Percentiles rank a stretch among this genome's conserved stretches.
phyloP scores from a whole-genome alignment of 2,113 vertebrate genomes.

The Mus spicilegus region DNA sequence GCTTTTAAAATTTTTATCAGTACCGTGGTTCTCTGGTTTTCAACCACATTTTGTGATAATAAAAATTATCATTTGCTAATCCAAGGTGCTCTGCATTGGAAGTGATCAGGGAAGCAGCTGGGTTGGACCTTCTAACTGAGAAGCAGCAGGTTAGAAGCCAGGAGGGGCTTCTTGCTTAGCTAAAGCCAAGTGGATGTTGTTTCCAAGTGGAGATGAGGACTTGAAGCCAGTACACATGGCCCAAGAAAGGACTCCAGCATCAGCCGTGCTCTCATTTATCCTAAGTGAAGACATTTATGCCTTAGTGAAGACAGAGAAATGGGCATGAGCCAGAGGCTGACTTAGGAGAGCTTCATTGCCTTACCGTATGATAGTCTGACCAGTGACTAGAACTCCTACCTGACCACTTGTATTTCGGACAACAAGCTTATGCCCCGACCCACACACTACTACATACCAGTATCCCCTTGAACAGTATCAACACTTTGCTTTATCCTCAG shows the following conservation, averaged over 20 bases:
- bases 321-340: conserved; percentile 54
- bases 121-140: conserved; percentile 34
- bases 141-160: conserved; percentile 64
- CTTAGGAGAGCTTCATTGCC: conserved; percentile 12
- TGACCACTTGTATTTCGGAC: not conserved
- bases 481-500: not conserved
- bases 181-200: conserved; percentile 39
- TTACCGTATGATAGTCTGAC: not conserved
- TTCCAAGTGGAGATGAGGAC: conserved; percentile 66
- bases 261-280: conserved; percentile 51
- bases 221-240: conserved; percentile 46
- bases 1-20: not conserved
- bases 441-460: not conserved
- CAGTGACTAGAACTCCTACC: not conserved
- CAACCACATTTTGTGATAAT: conserved; percentile 1
- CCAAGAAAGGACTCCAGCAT: conserved; percentile 55
- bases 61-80: conserved; percentile 38
- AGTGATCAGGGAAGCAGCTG: conserved; percentile 57
- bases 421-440: not conserved
- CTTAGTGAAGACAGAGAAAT: conserved; percentile 58
- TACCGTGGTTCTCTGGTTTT: not conserved
- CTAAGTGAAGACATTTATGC: conserved; percentile 62
- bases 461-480: not conserved
- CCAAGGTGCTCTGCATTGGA: conserved; percentile 11
- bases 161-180: conserved; percentile 10